These are phyloP conservation scores for Macaca nemestrina DNA, from an alignment of 2,113 vertebrate species.

Conservation along the genomic window DNA sequence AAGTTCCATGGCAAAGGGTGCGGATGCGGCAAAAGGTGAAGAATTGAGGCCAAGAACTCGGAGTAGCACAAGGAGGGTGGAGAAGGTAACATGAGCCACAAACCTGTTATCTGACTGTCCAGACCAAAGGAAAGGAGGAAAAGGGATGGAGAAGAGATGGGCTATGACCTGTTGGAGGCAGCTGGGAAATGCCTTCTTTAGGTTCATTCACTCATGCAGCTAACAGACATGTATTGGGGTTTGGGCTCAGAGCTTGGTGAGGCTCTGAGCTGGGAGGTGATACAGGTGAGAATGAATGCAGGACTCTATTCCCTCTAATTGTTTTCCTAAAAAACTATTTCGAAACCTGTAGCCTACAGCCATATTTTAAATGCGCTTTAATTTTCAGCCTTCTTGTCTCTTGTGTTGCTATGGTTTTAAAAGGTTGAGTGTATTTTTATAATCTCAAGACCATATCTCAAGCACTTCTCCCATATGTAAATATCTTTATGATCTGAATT, in stretches of 20 bases:
- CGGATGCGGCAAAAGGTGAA: not conserved
- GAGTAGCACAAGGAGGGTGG: accelerated
- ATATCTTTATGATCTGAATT: not conserved
- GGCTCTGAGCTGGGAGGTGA: accelerated
- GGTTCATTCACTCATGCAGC: accelerated
- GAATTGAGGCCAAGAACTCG: not conserved
- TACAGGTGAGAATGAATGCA: not conserved
- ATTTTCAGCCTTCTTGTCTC: not conserved
- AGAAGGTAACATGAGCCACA: not conserved
- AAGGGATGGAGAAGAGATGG: no score
- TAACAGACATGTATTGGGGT: no score
- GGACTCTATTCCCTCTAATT: not conserved
- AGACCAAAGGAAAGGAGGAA: not conserved
- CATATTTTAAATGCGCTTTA: not conserved
- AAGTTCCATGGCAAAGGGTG: not conserved
- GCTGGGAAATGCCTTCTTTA: not conserved
- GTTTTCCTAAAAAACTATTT: not conserved
- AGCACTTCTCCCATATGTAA: not conserved
- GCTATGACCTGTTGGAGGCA: not conserved
- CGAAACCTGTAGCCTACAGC: not conserved
- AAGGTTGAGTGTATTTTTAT: slow-evolving; percentile 57
- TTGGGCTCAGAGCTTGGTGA: not conserved
- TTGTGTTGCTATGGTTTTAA: slow-evolving; percentile 60
- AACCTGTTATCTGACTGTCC: not conserved
- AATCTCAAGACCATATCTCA: not conserved